Evolutionary conservation across 2,888 invertebrate species (phyloP).

Genomic region (Salpingus planirostris): DNA sequence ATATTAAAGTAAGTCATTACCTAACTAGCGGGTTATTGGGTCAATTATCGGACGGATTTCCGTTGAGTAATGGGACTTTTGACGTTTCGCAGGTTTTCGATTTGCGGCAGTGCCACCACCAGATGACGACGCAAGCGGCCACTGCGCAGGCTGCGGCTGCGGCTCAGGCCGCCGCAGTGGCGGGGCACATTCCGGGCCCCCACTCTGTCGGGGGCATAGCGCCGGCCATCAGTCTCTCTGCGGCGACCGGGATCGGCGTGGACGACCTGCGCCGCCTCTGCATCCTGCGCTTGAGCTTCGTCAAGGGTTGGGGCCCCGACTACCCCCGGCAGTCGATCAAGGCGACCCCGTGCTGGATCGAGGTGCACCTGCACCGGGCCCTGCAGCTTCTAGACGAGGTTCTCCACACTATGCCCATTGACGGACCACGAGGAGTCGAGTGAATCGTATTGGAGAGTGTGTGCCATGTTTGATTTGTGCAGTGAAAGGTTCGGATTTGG

Average conservation of each 20-base stretch:
- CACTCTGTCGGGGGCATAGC: slow-evolving; percentile 61
- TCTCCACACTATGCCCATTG: slow-evolving; percentile 92
- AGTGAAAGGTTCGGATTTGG: too few relatives aligned
- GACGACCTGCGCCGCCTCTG: slow-evolving; percentile 94
- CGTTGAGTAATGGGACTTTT: too few relatives aligned
- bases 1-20: too few relatives aligned
- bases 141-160: slow-evolving; percentile 91
- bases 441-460: too few relatives aligned
- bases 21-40: too few relatives aligned
- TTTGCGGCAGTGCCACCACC: slow-evolving; percentile 91
- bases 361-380: slow-evolving; percentile 90
- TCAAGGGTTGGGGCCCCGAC: slow-evolving; percentile 99
- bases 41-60: too few relatives aligned
- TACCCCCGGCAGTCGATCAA: slow-evolving; percentile 96
- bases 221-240: slow-evolving; percentile 70
- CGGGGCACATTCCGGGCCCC: slow-evolving; percentile 81
- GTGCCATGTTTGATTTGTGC: too few relatives aligned
- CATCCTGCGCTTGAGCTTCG: slow-evolving; percentile 94
- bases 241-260: slow-evolving; percentile 95
- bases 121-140: slow-evolving; percentile 95
- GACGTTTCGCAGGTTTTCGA: too few relatives aligned
- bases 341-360: slow-evolving; percentile 97
- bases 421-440: slow-evolving; percentile 70
- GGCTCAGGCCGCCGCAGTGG: slow-evolving; percentile 96
- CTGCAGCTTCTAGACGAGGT: slow-evolving; percentile 95